These are phyloP conservation scores for Bombus superbus DNA, from an alignment of 1,140 invertebrate genomes.

Conservation along the genomic window DNA sequence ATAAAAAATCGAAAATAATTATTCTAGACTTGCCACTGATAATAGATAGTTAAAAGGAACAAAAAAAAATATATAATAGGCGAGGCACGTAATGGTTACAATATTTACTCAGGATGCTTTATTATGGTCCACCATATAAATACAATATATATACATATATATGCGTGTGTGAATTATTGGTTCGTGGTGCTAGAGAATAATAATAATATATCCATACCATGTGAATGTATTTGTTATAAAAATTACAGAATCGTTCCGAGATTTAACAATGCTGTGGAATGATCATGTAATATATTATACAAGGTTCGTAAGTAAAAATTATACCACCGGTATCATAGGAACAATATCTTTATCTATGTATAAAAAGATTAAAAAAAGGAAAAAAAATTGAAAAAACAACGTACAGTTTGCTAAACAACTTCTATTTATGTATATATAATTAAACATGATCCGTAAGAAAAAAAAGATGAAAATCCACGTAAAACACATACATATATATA, in stretches of 20 bases:
- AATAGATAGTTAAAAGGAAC: conserved; percentile 71
- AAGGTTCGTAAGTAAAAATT: conserved; percentile 69
- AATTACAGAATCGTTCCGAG: conserved; percentile 66
- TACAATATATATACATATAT: conserved; percentile 32
- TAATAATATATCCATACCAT: conserved; percentile 70
- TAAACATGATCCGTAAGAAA: conserved; percentile 54
- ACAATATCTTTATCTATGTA: conserved; percentile 76
- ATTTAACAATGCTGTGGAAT: conserved; percentile 68
- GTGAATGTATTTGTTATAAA: conserved; percentile 76
- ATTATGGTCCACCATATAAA: conserved; percentile 79
- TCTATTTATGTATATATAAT: conserved; percentile 80
- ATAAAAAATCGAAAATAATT: conserved; percentile 63
- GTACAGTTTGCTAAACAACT: conserved; percentile 80
- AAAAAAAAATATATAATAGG: conserved; percentile 62
- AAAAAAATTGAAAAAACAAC: conserved; percentile 63
- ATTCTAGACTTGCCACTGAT: conserved; percentile 63
- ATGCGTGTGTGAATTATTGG: conserved; percentile 78
- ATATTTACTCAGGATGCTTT: conserved; percentile 83
- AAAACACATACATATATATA: conserved; percentile 78
- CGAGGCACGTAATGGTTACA: conserved; percentile 79
- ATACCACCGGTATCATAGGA: conserved; percentile 75
- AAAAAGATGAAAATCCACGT: conserved; percentile 37
- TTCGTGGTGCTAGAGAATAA: conserved; percentile 79
- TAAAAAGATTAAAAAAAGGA: conserved; percentile 53
- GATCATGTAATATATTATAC: conserved; percentile 70